Evolutionary conservation across 2,797 vertebrate species (phyloP).

Genomic region (Scomberomorus guttatus): DNA sequence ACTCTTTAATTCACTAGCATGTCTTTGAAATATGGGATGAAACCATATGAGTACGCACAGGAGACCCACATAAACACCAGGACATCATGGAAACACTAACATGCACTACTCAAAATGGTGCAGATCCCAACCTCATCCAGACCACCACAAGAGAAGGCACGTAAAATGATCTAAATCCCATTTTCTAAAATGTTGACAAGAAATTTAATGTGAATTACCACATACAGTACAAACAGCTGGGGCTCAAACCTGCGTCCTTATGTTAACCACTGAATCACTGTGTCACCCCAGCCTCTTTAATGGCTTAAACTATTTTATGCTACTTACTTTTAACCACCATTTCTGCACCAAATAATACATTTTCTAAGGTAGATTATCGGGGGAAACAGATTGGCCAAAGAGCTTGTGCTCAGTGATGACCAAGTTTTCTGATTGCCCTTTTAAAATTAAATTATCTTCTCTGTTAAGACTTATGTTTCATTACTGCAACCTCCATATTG

Average conservation of each 20-base stretch:
- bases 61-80: constrained; percentile 16
- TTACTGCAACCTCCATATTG: constrained; percentile 8
- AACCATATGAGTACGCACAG: constrained; percentile 18
- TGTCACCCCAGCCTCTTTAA: constrained; percentile 25
- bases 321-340: constrained; percentile 48
- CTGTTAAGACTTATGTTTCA: neutral
- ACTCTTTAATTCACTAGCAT: neutral
- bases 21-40: constrained; percentile 20
- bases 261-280: constrained; percentile 38
- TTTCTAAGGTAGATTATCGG: constrained; percentile 47
- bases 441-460: neutral
- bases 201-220: constrained; percentile 31
- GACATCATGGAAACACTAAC: constrained; percentile 5
- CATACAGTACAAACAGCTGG: constrained; percentile 9
- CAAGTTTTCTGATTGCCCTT: neutral
- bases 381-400: constrained; percentile 21
- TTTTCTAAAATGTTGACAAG: no score
- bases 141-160: constrained; percentile 2
- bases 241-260: constrained; percentile 22
- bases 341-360: constrained; percentile 55
- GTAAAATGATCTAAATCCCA: neutral
- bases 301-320: constrained; percentile 46
- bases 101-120: neutral
- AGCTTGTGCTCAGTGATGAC: constrained; percentile 15
- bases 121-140: constrained; percentile 15